Evolutionary conservation across 2,888 invertebrate genomes (phyloP), one percentile per base, ranked within the genome.

Genomic region (Hirtodrosophila cameraria): DNA sequence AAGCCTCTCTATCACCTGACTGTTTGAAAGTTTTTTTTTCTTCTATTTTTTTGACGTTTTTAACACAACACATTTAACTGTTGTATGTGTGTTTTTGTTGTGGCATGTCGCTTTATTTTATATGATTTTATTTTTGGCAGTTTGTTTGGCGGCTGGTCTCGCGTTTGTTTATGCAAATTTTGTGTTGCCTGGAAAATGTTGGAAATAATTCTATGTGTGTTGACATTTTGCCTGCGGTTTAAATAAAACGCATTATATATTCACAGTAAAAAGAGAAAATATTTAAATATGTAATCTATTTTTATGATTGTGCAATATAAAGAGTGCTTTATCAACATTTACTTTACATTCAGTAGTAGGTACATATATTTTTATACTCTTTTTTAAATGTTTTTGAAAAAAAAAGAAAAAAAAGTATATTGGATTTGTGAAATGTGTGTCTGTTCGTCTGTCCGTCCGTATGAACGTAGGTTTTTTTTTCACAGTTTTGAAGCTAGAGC

Each of bases 61-160:
- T 36, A 9, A 35, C 48, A 43, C 52, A 61, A 28, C 66, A 62
- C 70, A 59, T 39, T 66, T 66, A 46, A 30, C 27, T 35, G 53
- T 16, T 15, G 15, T 33, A 36, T 35, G 12, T 57, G 39, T 53
- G 57, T 53, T 36, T 72, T 18, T 48, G 31, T 57, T 59, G 48
- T 41, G 43, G 58, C 49, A 45, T 65, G 70, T 63, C 46, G 49
- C 54, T 61, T 75, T 65, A 62, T 70, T 77, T 67, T 59, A 57
- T 69, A 69, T 70, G 70, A 81, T 81, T n/a, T 81, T 74, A 81
- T 85, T 79, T 23, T 77, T 82, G 60, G 18, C 54, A 78, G 61
- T 68, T 84, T 72, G 60, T 49, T 49, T 55, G 55, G 38, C 43
- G 49, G 39, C 42, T 61, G 65, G 46, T 45, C 65, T 49, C 58